These are phyloP conservation scores for Drosophila orena DNA, from an alignment of 1,140 invertebrate genomes.

Conservation along the genomic window DNA sequence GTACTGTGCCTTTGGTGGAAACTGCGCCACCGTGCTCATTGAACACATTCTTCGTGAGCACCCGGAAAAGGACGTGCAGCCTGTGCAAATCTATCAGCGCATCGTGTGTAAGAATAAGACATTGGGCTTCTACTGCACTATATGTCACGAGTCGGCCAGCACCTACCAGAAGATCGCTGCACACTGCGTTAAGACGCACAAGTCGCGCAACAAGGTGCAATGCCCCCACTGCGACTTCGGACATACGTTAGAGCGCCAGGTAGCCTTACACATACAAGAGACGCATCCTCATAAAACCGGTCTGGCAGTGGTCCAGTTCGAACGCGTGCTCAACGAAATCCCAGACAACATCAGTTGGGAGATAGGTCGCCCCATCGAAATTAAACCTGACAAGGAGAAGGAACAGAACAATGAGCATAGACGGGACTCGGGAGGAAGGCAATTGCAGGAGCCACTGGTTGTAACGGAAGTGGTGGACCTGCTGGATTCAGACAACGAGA, in stretches of 20 bases:
- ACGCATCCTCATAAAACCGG: constrained; percentile 6
- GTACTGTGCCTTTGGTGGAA: constrained; percentile 6
- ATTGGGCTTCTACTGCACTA: constrained; percentile 50
- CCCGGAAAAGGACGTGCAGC: constrained; percentile 17
- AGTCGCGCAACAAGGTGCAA: constrained; percentile 14
- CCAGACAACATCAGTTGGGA: constrained; percentile 37
- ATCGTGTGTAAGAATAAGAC: constrained; percentile 12
- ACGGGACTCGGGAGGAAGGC: too few relatives aligned
- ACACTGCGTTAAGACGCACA: constrained; percentile 34
- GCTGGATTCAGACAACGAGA: constrained; percentile 57
- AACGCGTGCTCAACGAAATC: constrained; percentile 40
- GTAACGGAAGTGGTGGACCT: constrained; percentile 48
- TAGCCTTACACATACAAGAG: constrained; percentile 3
- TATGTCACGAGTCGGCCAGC: constrained; percentile 6
- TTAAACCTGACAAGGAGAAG: not conserved
- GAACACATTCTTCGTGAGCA: constrained; percentile 30
- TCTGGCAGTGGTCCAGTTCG: constrained; percentile 30
- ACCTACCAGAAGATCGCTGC: constrained; percentile 15
- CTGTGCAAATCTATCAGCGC: constrained; percentile 24
- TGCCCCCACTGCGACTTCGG: constrained; percentile 45
- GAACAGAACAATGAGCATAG: not conserved
- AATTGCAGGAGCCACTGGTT: not conserved
- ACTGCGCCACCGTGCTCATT: not conserved
- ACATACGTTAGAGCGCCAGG: not conserved
- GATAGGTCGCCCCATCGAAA: constrained; percentile 5